Evolutionary conservation across 2,113 vertebrate species (phyloP).

Genomic region (Caracal caracal): DNA sequence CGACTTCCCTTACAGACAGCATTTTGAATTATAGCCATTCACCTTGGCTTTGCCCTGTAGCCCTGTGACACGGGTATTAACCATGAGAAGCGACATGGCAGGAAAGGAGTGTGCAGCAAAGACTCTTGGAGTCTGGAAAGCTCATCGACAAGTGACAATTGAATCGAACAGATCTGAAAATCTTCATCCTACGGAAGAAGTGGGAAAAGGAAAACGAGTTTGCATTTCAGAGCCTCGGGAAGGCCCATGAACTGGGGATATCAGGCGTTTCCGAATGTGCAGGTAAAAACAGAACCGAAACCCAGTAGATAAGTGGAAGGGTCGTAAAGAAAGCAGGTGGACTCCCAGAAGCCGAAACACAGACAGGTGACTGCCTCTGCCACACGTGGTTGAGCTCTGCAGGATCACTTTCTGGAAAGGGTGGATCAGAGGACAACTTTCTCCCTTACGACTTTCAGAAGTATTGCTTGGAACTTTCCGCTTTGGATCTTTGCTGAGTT

Average conservation of each 20-base stretch:
- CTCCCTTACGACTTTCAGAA: neutral
- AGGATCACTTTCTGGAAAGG: neutral
- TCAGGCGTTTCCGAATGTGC: neutral
- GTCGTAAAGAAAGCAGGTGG: neutral
- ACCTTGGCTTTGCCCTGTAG: neutral
- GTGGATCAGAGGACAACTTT: neutral
- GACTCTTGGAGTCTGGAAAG: neutral
- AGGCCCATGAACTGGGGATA: neutral
- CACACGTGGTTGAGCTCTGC: fast-evolving
- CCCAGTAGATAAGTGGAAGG: neutral
- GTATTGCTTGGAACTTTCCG: neutral
- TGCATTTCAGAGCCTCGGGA: neutral
- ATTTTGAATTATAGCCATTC: neutral
- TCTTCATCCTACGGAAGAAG: neutral
- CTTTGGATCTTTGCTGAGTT: neutral
- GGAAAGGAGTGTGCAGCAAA: neutral
- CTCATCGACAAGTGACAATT: neutral
- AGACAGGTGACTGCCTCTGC: fast-evolving
- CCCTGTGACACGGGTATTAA: neutral
- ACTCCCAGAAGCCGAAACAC: neutral
- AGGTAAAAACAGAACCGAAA: neutral
- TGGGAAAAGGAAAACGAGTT: neutral
- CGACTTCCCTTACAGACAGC: neutral
- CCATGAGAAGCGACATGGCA: neutral
- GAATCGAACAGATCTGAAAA: constrained; percentile 1